Evolutionary conservation across 1,140 invertebrate species (phyloP).

Genomic region (Caenorhabditis briggsae): DNA sequence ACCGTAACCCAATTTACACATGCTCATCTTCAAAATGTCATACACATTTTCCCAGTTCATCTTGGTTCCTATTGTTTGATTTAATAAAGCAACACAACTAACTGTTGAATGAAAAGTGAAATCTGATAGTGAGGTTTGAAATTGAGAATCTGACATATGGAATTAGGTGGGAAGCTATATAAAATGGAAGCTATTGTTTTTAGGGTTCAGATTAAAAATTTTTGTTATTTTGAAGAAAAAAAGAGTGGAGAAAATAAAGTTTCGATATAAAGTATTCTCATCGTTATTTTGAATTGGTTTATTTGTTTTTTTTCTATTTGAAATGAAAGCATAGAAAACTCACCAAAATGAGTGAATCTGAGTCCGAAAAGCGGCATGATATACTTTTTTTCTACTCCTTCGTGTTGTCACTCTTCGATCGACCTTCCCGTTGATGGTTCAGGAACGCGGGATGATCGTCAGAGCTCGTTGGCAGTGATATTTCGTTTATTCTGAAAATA

Average conservation of each 20-base stretch:
- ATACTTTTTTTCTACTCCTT: not conserved
- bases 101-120: slow-evolving; percentile 8
- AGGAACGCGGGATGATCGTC: not conserved
- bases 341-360: slow-evolving; percentile 52
- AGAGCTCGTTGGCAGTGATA: slow-evolving; percentile 32
- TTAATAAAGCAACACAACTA: not conserved
- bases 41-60: too few relatives aligned
- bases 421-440: not conserved
- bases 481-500: slow-evolving; percentile 35
- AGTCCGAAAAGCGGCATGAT: slow-evolving; percentile 39
- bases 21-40: too few relatives aligned
- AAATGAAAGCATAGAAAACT: not conserved
- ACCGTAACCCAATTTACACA: too few relatives aligned
- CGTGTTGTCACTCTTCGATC: slow-evolving; percentile 24
- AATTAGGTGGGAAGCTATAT: not conserved
- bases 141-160: not conserved
- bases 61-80: too few relatives aligned
- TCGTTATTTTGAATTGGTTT: too few relatives aligned
- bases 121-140: not conserved
- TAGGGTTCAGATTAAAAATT: too few relatives aligned
- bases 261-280: too few relatives aligned
- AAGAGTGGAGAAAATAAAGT: too few relatives aligned
- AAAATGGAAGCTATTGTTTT: not conserved
- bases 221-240: too few relatives aligned
- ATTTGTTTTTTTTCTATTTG: too few relatives aligned